phyloP scores from a whole-genome alignment of 1,140 invertebrate genomes.

The Plectrocnemia conspersa region DNA sequence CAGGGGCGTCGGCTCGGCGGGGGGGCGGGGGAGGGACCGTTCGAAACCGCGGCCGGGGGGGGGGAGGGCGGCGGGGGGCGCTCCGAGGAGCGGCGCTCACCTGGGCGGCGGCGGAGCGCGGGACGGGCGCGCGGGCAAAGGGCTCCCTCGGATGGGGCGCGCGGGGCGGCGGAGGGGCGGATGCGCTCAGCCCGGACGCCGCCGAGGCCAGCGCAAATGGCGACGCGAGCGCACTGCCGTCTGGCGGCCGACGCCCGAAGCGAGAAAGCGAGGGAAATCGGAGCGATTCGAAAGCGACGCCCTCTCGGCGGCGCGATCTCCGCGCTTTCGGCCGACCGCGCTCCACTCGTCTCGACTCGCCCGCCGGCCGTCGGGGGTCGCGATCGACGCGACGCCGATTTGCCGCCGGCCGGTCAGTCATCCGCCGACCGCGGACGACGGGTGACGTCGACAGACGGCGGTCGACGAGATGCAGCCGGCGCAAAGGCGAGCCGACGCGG shows the following conservation, averaged over 20 bases:
- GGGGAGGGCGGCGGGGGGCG: background rate
- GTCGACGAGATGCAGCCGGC: too few relatives aligned
- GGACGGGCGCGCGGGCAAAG: background rate
- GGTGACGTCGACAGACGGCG: too few relatives aligned
- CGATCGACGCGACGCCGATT: constrained; percentile 22
- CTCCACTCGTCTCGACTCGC: background rate
- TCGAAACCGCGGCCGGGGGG: background rate
- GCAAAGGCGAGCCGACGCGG: too few relatives aligned
- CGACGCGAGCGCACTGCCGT: constrained; percentile 10
- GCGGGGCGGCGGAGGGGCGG: constrained; percentile 12
- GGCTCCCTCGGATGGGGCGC: constrained; percentile 3
- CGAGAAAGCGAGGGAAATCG: constrained; percentile 1
- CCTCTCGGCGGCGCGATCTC: too few relatives aligned
- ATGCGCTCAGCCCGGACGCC: constrained; percentile 16
- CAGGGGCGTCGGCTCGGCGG: background rate
- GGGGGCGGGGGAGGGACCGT: too few relatives aligned
- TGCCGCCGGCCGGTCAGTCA: constrained; percentile 27
- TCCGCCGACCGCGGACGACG: too few relatives aligned
- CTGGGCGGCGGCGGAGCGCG: constrained; percentile 5
- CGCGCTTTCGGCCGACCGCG: too few relatives aligned
- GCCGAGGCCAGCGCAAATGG: constrained; percentile 20
- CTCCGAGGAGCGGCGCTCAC: background rate
- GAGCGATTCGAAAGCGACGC: background rate
- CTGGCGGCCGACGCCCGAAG: constrained; percentile 12
- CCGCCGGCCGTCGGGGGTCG: too few relatives aligned